Base-by-base conservation (phyloP, 2,797 vertebrate species). In the Anabacerthia variegaticeps region DNA sequence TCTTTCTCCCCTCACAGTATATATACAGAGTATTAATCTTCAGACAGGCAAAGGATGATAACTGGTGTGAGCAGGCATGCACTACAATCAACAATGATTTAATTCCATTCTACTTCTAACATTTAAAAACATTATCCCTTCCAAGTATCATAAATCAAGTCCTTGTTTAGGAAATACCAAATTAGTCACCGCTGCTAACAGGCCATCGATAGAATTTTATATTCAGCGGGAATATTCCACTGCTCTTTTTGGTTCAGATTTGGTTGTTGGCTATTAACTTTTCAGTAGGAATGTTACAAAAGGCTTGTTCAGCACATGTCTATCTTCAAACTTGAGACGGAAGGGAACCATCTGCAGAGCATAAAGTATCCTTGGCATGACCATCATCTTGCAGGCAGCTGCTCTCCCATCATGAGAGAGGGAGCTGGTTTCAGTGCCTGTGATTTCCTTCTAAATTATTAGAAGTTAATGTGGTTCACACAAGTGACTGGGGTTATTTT, bases 21-120 rank as follows among this genome's bases (percentile, higher is more conserved):
- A 79, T 96, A 95, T 88, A 95, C 82, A 91, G 59, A 86, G 34
- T 67, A 95, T 94, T 96, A 92, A 96, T 95, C 92, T 94, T 97
- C 79, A 91, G 93, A 67, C 73, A 88, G 79, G 59, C 51, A 0
- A 71, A 84, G 66, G 73, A 91, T 62, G 91, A 93, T 96, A 96
- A 93, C 89, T 96, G 79, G 82, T 94, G 85, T 89, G 67, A 93
- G 94, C 88, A 96, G 80, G 82, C 89, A 84, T 63, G 83, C 51
- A 54, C 66, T 96, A 43, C 74, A 89, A 82, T 92, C 92, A 95
- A 76, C 66, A 71, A 0, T 46, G 59, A 94, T 93, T 93, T 94
- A 90, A 93, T 59, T 95, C 77, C 85, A 67, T 90, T 91, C 89
- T 85, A 77, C 44, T 82, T 90, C 63, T 93, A 94, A 54, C 37